Evolutionary conservation across 1,140 invertebrate species (phyloP).

Genomic region (Drosophila ohnishii): DNA sequence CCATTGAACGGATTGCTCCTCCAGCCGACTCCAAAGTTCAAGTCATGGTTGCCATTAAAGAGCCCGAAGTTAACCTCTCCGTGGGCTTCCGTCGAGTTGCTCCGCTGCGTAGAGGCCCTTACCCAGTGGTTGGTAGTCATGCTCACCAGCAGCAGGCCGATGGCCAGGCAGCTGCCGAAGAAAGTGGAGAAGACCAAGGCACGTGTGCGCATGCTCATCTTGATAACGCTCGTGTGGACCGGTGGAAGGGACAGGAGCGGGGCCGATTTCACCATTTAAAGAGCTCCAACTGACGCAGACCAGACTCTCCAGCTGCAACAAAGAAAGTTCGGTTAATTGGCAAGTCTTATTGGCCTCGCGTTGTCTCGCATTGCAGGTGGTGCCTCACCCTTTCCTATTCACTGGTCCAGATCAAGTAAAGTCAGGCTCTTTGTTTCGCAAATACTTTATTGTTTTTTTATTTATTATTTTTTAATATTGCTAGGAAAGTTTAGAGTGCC

Average conservation of each 20-base stretch:
- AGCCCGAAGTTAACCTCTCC: conserved; percentile 92
- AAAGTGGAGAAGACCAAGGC: conserved; percentile 93
- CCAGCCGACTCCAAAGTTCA: conserved; percentile 92
- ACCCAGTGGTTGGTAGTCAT: conserved; percentile 95
- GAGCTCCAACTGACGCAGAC: conserved; percentile 8
- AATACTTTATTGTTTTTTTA: conserved; percentile 1
- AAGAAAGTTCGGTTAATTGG: conserved; percentile 32
- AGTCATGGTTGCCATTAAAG: conserved; percentile 91
- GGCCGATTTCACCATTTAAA: conserved; percentile 39
- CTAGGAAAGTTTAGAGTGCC: neutral
- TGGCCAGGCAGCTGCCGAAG: conserved; percentile 91
- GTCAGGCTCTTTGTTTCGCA: conserved; percentile 19
- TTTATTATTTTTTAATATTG: conserved; percentile 11
- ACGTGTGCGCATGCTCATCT: conserved; percentile 77
- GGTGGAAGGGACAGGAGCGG: conserved; percentile 25
- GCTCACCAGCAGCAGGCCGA: conserved; percentile 91
- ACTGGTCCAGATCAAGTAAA: neutral
- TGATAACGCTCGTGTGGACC: conserved; percentile 34
- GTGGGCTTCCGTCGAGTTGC: conserved; percentile 88
- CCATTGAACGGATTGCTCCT: conserved; percentile 84
- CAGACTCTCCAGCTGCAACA: conserved; percentile 24
- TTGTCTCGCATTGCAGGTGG: neutral
- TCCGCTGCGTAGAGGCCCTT: conserved; percentile 88
- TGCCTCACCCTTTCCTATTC: conserved; percentile 1
- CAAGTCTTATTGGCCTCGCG: neutral